Evolutionary conservation across 1,140 invertebrate species (phyloP), one percentile per base, ranked within the genome.

Genomic region (Drosophila kurseongensis): DNA sequence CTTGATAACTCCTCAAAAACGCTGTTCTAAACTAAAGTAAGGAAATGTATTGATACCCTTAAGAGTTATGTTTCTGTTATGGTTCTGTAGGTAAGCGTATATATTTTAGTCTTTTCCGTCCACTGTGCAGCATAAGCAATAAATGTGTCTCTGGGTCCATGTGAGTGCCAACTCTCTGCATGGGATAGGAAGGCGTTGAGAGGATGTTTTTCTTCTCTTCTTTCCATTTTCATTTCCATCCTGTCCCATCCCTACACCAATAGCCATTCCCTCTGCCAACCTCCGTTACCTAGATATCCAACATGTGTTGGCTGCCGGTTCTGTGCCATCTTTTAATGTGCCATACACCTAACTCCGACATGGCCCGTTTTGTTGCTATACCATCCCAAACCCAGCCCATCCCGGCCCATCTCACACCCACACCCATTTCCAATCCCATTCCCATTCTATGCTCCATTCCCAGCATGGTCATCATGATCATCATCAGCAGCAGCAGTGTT

Each of bases 261-360:
- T 35, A 12, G 4, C 62, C 23, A 38, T 32, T 29, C 57, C 62
- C 62, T 12, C 14, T 42, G n/a, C 41, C 61, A 16, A 14, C 13
- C 38, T 13, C 45, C 60, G 29, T 44, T 36, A 76, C 57, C 80
- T 72, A 85, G 67, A 80, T 74, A 69, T 23, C 59, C 59, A 81
- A 55, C 75, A 79, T 76, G 62, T 76, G 74, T 55, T 68, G 72
- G 75, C 63, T 59, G 67, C 52, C 23, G 72, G 29, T 71, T 60
- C 62, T 83, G 59, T 76, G 79, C 61, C 74, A 81, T 81, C 80
- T 84, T 80, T 80, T 78, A 84, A 84, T 84, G 80, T 84, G 72
- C 67, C 81, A 76, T 59, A 84, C 72, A 84, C 61, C 67, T 58
- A 78, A 69, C 63, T 66, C 60, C 56, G 58, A 52, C 74, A 75